Conservation (phyloP, 2,113 vertebrate species). For the Ophiodon elongatus region DNA sequence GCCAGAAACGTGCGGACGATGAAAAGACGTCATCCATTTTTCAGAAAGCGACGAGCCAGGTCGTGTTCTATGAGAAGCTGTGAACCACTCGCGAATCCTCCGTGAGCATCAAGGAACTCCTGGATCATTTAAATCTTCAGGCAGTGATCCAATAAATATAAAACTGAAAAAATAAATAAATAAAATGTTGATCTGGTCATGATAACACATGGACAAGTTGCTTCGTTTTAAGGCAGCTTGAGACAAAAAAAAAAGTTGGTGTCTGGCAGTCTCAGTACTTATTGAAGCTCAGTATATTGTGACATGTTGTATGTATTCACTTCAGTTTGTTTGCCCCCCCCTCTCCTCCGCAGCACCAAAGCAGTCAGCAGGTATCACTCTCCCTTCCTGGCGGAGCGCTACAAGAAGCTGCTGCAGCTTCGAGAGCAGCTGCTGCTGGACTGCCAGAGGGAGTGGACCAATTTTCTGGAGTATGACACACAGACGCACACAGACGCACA, state of each 20-base stretch:
- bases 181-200: background rate
- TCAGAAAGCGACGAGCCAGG: background rate
- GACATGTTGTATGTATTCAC: too few relatives aligned
- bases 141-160: background rate
- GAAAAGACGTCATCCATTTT: background rate
- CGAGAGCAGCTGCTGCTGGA: constrained; percentile 93
- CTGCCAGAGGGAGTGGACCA: constrained; percentile 90
- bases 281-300: constrained; percentile 1
- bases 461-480: constrained; percentile 91
- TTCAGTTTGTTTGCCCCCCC: too few relatives aligned
- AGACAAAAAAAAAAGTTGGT: background rate
- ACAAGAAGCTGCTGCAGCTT: constrained; percentile 90
- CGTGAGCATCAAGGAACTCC: background rate
- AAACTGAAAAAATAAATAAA: background rate
- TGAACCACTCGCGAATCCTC: background rate
- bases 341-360: constrained; percentile 88
- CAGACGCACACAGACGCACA: background rate
- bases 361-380: constrained; percentile 94
- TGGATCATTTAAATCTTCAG: background rate
- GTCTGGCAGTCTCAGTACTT: background rate
- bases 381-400: constrained; percentile 90
- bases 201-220: background rate
- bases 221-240: background rate
- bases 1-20: background rate
- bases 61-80: background rate